Base-by-base conservation (phyloP, 2,888 invertebrate genomes). In the Agonopterix heracliana region DNA sequence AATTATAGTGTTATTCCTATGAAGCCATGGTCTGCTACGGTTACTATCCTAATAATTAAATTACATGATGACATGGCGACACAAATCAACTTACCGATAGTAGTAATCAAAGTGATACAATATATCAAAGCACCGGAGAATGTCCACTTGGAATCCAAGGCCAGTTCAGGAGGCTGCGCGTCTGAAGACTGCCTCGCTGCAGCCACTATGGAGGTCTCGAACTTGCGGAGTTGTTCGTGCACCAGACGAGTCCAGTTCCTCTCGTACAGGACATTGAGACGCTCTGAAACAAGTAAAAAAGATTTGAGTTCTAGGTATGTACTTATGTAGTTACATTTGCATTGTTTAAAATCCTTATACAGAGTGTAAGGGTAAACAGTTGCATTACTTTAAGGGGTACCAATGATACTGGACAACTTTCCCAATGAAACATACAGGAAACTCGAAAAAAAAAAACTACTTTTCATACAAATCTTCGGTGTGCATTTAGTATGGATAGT, bases 41-140 rank as follows among this genome's bases (percentile, higher is more conserved):
- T 26, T 3, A 26, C 26, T 26, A 26, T 26, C 26, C 7, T 26
- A 26, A 5, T 26, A 26, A 5, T 26, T 26, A n/a, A n/a, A n/a
- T n/a, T n/a, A n/a, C n/a, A n/a, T n/a, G n/a, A n/a, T n/a, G n/a
- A n/a, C n/a, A n/a, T n/a, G n/a, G n/a, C n/a, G n/a, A n/a, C 26
- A 26, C 1, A 26, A 26, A 26, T 26, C 5, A 5, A n/a, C 41
- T 41, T 41, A 96, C 96, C 96, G 75, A 96, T 95, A 47, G 96
- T 96, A 56, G 96, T 96, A 72, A 96, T 94, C 64, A 96, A 91
- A 41, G 96, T 96, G 66, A 96, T 92, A 60, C 95, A 95, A 76
- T 96, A 96, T 45, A 96, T 90, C 14, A 96, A 78, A 2, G 96
- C 94, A 56, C 95, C 95, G 26, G 94, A 93, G 77, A 96, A 95